A percentile compares a stretch with the other conserved stretches of the same genome.
These are phyloP conservation scores for Notothenia rossii DNA, from an alignment of 2,113 vertebrate genomes.

Conservation along the genomic window DNA sequence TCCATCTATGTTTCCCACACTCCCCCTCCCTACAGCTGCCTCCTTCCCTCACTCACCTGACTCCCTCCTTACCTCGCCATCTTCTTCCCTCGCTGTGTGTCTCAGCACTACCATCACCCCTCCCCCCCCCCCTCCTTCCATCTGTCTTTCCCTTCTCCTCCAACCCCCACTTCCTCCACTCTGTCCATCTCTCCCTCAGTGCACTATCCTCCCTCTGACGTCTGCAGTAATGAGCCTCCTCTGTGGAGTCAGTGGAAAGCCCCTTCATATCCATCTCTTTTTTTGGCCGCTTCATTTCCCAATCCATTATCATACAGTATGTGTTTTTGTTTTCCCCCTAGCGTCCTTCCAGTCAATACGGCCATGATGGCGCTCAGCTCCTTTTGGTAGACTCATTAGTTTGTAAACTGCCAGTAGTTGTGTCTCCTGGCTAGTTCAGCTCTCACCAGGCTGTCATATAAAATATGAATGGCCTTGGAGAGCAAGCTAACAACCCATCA, in stretches of 20 bases:
- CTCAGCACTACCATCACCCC: background rate
- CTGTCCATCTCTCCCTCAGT: constrained; percentile 40
- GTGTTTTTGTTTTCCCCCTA: constrained; percentile 16
- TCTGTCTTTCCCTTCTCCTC: constrained; percentile 31
- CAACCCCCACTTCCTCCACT: constrained; percentile 11
- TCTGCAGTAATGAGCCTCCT: constrained; percentile 55
- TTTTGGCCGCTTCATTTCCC: constrained; percentile 36
- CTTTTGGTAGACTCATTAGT: constrained; percentile 77
- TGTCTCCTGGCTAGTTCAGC: constrained; percentile 62
- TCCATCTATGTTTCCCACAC: constrained; percentile 48
- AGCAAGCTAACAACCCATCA: constrained; percentile 53
- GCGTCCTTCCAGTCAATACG: constrained; percentile 55
- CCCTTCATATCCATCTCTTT: constrained; percentile 19
- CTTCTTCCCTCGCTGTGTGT: constrained; percentile 21
- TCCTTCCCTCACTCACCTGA: constrained; percentile 53
- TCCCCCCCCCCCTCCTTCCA: constrained; percentile 3
- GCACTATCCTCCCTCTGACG: constrained; percentile 21
- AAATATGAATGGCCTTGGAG: constrained; percentile 73
- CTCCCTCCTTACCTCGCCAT: constrained; percentile 10
- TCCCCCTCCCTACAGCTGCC: constrained; percentile 28
- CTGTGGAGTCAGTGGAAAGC: constrained; percentile 25
- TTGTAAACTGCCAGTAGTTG: constrained; percentile 72
- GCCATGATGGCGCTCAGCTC: constrained; percentile 61
- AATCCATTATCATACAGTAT: constrained; percentile 51
- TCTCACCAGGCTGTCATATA: constrained; percentile 68